These are phyloP conservation scores for Selene dorsalis DNA, from an alignment of 2,797 vertebrate genomes.

Conservation along the genomic window DNA sequence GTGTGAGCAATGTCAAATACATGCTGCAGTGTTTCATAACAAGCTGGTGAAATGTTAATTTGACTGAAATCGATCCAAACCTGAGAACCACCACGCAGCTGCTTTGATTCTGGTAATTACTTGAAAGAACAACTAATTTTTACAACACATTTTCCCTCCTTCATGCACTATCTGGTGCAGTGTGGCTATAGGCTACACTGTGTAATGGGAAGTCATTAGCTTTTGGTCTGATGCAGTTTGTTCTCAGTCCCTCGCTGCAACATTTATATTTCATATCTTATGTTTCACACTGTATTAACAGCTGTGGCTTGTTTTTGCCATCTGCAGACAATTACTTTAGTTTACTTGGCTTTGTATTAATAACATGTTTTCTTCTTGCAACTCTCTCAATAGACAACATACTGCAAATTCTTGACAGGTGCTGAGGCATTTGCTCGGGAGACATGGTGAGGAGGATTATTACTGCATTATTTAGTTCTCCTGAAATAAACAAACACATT, in stretches of 20 bases:
- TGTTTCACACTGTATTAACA: slow-evolving; percentile 88
- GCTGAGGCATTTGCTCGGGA: slow-evolving; percentile 84
- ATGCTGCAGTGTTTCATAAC: slow-evolving; percentile 1
- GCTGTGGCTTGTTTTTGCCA: slow-evolving; percentile 87
- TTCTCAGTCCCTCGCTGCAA: slow-evolving; percentile 80
- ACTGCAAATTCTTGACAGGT: slow-evolving; percentile 86
- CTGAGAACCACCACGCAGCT: slow-evolving; percentile 46
- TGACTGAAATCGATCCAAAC: slow-evolving; percentile 45
- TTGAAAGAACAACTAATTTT: slow-evolving; percentile 58
- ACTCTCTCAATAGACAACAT: slow-evolving; percentile 83
- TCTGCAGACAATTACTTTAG: slow-evolving; percentile 87
- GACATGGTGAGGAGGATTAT: slow-evolving; percentile 83
- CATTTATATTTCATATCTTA: slow-evolving; percentile 87
- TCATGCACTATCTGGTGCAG: slow-evolving; percentile 51
- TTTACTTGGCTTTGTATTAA: slow-evolving; percentile 87
- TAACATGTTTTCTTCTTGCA: slow-evolving; percentile 82
- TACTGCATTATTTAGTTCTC: slow-evolving; percentile 86
- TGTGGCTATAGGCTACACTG: slow-evolving; percentile 75
- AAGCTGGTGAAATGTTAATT: slow-evolving; percentile 31
- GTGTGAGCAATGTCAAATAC: neutral
- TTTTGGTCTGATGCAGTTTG: slow-evolving; percentile 80
- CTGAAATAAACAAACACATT: slow-evolving; percentile 85
- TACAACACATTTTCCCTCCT: slow-evolving; percentile 55
- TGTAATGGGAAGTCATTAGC: slow-evolving; percentile 83
- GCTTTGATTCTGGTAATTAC: slow-evolving; percentile 63